phyloP scores from a whole-genome alignment of 2,888 invertebrate species.

The Stratiomys singularior region DNA sequence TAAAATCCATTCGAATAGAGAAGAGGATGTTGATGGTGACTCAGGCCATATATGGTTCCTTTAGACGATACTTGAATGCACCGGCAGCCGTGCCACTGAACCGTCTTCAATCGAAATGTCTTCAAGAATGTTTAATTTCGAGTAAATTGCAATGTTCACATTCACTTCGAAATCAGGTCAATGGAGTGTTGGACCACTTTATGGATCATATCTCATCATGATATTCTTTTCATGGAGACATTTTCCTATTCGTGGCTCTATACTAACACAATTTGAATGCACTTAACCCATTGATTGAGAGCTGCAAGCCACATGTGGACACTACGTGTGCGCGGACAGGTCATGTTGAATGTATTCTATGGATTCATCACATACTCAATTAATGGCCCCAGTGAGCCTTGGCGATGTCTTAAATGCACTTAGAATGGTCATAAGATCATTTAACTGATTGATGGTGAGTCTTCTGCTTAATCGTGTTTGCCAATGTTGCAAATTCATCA shows the following conservation, averaged over 20 bases:
- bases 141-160: background rate
- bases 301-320: background rate
- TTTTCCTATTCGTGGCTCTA: background rate
- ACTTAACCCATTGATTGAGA: slow-evolving; percentile 3
- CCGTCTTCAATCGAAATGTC: background rate
- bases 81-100: background rate
- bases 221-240: background rate
- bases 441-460: slow-evolving; percentile 14
- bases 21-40: background rate
- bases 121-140: background rate
- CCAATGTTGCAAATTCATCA: background rate
- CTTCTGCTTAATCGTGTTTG: background rate
- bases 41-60: slow-evolving; percentile 19
- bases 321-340: background rate
- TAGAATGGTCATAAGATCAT: slow-evolving; percentile 16
- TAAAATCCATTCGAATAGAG: slow-evolving; percentile 18
- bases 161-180: slow-evolving; percentile 24
- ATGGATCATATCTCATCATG: slow-evolving; percentile 1
- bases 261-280: background rate
- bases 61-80: too few relatives aligned
- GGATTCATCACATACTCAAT: background rate
- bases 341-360: background rate
- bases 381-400: slow-evolving; percentile 21
- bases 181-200: slow-evolving; percentile 23
- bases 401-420: slow-evolving; percentile 20